These are phyloP conservation scores for Micrasema minimum DNA, from an alignment of 1,140 invertebrate species.

Conservation along the genomic window DNA sequence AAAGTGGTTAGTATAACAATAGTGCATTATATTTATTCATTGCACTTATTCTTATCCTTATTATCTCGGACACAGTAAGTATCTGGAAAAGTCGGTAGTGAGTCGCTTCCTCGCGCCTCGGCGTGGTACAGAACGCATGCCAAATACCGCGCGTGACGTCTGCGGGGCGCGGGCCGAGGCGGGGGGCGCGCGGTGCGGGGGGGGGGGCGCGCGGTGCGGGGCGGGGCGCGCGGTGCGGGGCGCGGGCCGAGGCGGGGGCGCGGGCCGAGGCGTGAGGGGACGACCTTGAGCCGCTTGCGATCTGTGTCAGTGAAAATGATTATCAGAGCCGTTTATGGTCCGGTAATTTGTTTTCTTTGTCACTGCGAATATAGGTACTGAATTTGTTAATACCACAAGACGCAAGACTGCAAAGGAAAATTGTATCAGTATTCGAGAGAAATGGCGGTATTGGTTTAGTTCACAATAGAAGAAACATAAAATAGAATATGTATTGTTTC, in stretches of 20 bases:
- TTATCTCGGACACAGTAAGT: too few species aligned
- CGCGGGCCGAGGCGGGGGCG: conserved; percentile 9
- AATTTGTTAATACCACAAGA: too few species aligned
- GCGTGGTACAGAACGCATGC: background rate
- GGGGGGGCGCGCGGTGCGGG: background rate
- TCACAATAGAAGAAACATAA: too few species aligned
- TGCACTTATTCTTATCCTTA: too few species aligned
- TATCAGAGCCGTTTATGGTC: conserved; percentile 1
- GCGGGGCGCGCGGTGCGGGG: conserved; percentile 14
- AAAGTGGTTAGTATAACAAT: too few species aligned
- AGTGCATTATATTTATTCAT: too few species aligned
- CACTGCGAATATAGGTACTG: background rate
- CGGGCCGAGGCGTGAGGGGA: background rate
- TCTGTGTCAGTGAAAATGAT: conserved; percentile 35
- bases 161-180: background rate
- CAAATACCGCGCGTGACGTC: background rate
- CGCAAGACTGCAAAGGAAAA: too few species aligned
- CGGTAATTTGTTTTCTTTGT: background rate
- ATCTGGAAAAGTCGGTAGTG: too few species aligned
- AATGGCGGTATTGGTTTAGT: too few species aligned
- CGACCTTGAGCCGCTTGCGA: conserved; percentile 30
- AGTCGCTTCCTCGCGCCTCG: too few species aligned
- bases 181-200: background rate
- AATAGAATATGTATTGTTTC: too few species aligned
- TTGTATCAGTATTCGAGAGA: too few species aligned